phyloP scores from a whole-genome alignment of 1,140 invertebrate species.

The Pectinophora gossypiella region DNA sequence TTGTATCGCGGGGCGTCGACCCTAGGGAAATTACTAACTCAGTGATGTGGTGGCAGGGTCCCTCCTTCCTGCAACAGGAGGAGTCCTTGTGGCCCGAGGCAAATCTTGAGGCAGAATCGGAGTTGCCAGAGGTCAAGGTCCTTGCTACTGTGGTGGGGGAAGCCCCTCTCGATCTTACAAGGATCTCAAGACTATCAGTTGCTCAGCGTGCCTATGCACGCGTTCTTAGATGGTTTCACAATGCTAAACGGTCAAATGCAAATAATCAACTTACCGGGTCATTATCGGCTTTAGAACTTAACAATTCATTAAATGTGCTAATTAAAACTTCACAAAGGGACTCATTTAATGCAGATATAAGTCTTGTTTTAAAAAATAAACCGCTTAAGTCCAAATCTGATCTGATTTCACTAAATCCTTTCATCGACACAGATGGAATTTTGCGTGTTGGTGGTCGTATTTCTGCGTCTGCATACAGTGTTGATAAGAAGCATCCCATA shows the following conservation, averaged over 20 bases:
- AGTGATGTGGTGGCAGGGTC: not conserved
- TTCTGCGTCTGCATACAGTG: not conserved
- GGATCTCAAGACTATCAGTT: too few species aligned
- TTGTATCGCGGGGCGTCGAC: not conserved
- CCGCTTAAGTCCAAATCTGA: not conserved
- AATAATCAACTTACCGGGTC: not conserved
- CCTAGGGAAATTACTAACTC: not conserved
- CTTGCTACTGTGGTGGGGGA: not conserved
- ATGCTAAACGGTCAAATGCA: not conserved
- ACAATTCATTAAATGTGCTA: not conserved
- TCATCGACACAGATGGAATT: not conserved
- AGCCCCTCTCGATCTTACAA: not conserved
- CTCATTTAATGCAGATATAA: not conserved
- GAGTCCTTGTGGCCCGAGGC: not conserved
- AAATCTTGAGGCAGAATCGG: not conserved
- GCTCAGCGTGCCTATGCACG: not conserved
- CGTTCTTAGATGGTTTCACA: not conserved
- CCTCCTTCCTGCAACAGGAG: not conserved
- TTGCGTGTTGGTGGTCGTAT: not conserved
- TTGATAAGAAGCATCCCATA: conserved; percentile 2
- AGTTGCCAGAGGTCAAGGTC: not conserved
- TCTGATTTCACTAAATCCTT: conserved; percentile 1
- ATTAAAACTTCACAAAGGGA: not conserved
- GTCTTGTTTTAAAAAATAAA: not conserved
- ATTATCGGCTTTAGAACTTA: not conserved